phyloP scores from a whole-genome alignment of 2,113 vertebrate genomes.

The Poeciliopsis occidentalis region DNA sequence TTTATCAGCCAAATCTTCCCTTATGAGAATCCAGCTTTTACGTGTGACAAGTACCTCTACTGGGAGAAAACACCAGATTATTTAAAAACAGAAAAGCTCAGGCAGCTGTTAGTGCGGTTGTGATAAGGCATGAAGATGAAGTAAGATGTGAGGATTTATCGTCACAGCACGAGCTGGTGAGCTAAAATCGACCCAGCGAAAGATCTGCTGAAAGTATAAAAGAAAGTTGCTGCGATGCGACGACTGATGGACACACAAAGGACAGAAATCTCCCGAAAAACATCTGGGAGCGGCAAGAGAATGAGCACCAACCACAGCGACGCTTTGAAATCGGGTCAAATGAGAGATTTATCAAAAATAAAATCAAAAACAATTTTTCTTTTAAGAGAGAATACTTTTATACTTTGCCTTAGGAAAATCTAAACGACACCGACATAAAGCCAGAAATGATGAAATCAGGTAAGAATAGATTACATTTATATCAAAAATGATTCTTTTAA shows the following conservation, averaged over 20 bases:
- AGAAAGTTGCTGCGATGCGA: slow-evolving; percentile 31
- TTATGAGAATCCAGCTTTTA: slow-evolving; percentile 18
- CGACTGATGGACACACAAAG: background rate
- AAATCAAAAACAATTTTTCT: too few species aligned
- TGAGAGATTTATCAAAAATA: background rate
- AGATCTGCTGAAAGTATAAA: background rate
- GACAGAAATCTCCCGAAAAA: background rate
- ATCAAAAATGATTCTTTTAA: background rate
- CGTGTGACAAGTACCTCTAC: background rate
- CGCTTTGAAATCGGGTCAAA: slow-evolving; percentile 1
- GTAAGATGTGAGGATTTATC: background rate
- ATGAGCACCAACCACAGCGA: slow-evolving; percentile 12
- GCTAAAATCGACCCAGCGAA: slow-evolving; percentile 27
- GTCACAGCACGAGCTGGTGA: slow-evolving; percentile 30
- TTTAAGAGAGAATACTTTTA: background rate
- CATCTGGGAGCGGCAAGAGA: too few species aligned
- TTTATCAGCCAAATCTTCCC: slow-evolving; percentile 6
- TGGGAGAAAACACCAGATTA: background rate
- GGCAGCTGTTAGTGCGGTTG: background rate
- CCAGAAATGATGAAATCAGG: slow-evolving; percentile 1
- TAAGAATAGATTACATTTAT: background rate
- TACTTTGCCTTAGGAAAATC: background rate
- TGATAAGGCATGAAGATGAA: background rate
- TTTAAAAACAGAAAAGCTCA: background rate
- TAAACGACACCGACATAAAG: background rate